These are phyloP conservation scores for Cecropterus lyciades DNA, from an alignment of 1,140 invertebrate species.

Conservation along the genomic window DNA sequence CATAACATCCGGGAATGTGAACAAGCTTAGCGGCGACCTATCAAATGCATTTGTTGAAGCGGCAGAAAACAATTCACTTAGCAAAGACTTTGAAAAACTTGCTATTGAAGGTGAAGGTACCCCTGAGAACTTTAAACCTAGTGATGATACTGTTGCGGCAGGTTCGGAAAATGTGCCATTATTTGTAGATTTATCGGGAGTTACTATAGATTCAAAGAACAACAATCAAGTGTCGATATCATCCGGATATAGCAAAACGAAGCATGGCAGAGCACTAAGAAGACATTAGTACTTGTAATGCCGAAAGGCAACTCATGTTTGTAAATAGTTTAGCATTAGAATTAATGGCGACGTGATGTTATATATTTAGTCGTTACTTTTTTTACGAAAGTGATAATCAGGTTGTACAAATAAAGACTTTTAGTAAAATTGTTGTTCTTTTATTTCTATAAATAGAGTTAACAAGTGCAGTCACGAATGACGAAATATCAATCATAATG, in stretches of 20 bases:
- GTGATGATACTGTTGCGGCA: slow-evolving; percentile 60
- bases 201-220: slow-evolving; percentile 65
- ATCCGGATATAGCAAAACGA: slow-evolving; percentile 84
- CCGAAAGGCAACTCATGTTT: slow-evolving; percentile 55
- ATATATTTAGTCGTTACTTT: slow-evolving; percentile 67
- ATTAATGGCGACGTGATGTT: slow-evolving; percentile 72
- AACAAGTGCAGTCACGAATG: too few species aligned
- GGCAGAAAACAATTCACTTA: slow-evolving; percentile 91
- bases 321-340: slow-evolving; percentile 81
- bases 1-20: slow-evolving; percentile 87
- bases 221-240: slow-evolving; percentile 79
- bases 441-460: slow-evolving; percentile 40
- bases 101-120: slow-evolving; percentile 85
- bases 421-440: slow-evolving; percentile 49
- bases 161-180: slow-evolving; percentile 79
- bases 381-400: slow-evolving; percentile 75
- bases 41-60: slow-evolving; percentile 93
- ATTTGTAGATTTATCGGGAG: slow-evolving; percentile 73
- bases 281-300: slow-evolving; percentile 59
- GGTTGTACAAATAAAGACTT: slow-evolving; percentile 78
- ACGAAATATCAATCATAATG: too few species aligned
- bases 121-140: slow-evolving; percentile 72
- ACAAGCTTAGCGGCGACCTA: slow-evolving; percentile 89
- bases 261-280: slow-evolving; percentile 76
- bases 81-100: slow-evolving; percentile 86